phyloP scores from a whole-genome alignment of 1,140 invertebrate species.

The Drosophila lacertosa region DNA sequence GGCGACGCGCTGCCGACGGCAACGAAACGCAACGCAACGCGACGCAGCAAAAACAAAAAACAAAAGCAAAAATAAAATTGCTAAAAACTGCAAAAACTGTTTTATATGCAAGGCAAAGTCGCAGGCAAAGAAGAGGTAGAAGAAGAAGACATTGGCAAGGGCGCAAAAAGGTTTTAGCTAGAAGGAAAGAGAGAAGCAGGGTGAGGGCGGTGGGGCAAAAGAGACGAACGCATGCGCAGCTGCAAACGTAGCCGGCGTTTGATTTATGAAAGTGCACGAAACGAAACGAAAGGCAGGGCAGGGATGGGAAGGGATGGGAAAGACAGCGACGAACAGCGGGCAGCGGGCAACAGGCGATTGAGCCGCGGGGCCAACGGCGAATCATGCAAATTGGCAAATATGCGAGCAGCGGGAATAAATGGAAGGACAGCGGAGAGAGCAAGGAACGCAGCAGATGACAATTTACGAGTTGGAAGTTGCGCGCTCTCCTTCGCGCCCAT shows the following conservation, averaged over 20 bases:
- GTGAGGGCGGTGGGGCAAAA: neutral
- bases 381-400: constrained; percentile 65
- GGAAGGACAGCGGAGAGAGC: neutral
- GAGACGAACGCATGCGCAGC: constrained; percentile 70
- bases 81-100: constrained; percentile 66
- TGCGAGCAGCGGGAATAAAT: constrained; percentile 22
- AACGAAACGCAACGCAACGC: too few species aligned
- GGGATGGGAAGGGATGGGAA: constrained; percentile 1
- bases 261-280: constrained; percentile 82
- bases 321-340: neutral
- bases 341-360: neutral
- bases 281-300: too few species aligned
- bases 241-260: constrained; percentile 73
- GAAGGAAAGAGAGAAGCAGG: neutral
- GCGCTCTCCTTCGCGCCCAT: neutral
- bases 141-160: constrained; percentile 57
- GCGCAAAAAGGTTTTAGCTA: constrained; percentile 76
- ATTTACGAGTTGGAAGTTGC: constrained; percentile 52
- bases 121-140: neutral
- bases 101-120: constrained; percentile 73
- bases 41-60: constrained; percentile 27
- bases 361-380: constrained; percentile 6
- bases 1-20: constrained; percentile 77
- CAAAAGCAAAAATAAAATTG: constrained; percentile 38
- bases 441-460: constrained; percentile 49